Conservation (phyloP, 2,113 vertebrate species). For the Gallinago undulata region DNA sequence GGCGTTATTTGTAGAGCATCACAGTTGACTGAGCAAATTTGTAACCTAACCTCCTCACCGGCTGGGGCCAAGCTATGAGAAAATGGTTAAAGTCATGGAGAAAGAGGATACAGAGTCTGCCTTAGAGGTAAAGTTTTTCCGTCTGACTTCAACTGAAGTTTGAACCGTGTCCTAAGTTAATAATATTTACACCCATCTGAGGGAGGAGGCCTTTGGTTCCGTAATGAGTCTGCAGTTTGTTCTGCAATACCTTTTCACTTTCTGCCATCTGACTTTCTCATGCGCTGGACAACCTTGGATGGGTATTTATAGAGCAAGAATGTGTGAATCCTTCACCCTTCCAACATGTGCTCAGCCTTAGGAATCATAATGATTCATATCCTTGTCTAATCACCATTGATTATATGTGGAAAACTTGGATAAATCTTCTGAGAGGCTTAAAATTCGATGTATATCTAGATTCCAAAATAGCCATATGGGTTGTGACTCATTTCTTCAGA, state of each 20-base stretch:
- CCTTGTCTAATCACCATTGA: slow-evolving; percentile 43
- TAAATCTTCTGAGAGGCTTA: slow-evolving; percentile 38
- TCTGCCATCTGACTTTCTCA: slow-evolving; percentile 7
- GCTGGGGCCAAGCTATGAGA: slow-evolving; percentile 55
- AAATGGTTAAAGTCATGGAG: slow-evolving; percentile 50
- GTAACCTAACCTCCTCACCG: slow-evolving; percentile 6
- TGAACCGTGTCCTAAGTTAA: slow-evolving; percentile 32
- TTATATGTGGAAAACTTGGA: slow-evolving; percentile 52
- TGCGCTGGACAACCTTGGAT: neutral
- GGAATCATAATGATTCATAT: slow-evolving; percentile 58
- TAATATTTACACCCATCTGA: slow-evolving; percentile 4
- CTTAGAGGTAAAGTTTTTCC: slow-evolving; percentile 40
- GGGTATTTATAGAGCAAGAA: slow-evolving; percentile 48
- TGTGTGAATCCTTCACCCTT: slow-evolving; percentile 33
- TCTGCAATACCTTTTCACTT: neutral
- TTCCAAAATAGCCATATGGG: slow-evolving; percentile 42
- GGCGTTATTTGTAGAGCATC: slow-evolving; percentile 33
- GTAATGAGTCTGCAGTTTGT: slow-evolving; percentile 47
- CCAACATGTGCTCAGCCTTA: neutral
- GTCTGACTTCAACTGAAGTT: slow-evolving; percentile 17
- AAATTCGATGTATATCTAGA: neutral
- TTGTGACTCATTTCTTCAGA: slow-evolving; percentile 61
- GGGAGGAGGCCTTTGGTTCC: neutral
- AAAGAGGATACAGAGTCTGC: neutral
- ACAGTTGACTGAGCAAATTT: neutral